Base-by-base conservation (phyloP, 2,888 invertebrate species). In the Timema cristinae region DNA sequence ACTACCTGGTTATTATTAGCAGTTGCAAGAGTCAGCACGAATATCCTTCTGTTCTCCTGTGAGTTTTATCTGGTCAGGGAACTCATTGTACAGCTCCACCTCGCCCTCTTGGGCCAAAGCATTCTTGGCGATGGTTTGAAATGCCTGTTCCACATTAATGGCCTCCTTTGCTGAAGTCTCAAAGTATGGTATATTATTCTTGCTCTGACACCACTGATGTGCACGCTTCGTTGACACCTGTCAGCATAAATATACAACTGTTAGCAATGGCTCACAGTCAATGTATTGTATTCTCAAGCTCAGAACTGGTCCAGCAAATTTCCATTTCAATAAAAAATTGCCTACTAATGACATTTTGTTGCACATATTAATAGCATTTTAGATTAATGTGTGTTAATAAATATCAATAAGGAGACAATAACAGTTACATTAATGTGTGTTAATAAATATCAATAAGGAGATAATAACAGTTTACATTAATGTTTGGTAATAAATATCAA, bases 151-250 rank as follows among this genome's bases (percentile, higher is more conserved):
- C 72, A 99, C 98, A 82, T 99, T 99, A 77, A 97, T 91, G 73
- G 97, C 98, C 83, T 99, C 99, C 86, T 99, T 99, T 78, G 99
- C 99, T 82, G 97, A 97, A 70, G 99, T 99, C 86, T 99, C 99
- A 82, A 97, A 99, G 83, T 98, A 99, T 66, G 99, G 98, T 81
- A 99, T 97, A 84, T 95, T 95, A 83, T 98, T 98, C 87, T 99
- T 99, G 79, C 92, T 91, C 82, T 97, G 96, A 85, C 99, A 99
- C 99, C 99, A 99, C 80, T 97, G 95, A 82, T 98, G 97, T 69
- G 98, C 96, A 78, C 95, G 87, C 82, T 96, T 95, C 68, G 90
- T 89, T 47, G 94, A 93, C 49, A 95, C 87, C 89, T 89, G 77
- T 67, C 10, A 74, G 15, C 32, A 32, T 32, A 32, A 32, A 32